Conservation (phyloP, 2,888 invertebrate species). For the Eupsilia transversa region DNA sequence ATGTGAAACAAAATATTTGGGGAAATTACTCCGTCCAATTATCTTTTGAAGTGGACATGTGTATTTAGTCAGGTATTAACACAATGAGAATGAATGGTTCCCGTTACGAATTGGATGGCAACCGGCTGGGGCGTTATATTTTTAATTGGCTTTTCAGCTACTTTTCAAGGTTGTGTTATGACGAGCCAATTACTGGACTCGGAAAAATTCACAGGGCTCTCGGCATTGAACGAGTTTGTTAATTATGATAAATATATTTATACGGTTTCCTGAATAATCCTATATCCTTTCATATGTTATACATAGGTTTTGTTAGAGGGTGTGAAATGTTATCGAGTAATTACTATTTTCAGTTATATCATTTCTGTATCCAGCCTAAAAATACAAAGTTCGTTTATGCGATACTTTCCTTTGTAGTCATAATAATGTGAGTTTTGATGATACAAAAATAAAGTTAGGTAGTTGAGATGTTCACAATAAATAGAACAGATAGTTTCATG, state of each 20-base stretch:
- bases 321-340: constrained; percentile 9
- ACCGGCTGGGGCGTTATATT: constrained; percentile 46
- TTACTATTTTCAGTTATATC: neutral
- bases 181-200: constrained; percentile 49
- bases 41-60: constrained; percentile 57
- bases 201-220: constrained; percentile 35
- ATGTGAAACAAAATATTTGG: constrained; percentile 37
- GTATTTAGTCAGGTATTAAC: constrained; percentile 51
- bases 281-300: constrained; percentile 1
- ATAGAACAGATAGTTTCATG: neutral
- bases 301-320: constrained; percentile 1
- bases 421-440: constrained; percentile 21
- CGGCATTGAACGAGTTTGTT: constrained; percentile 21
- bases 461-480: constrained; percentile 12
- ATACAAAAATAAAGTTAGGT: constrained; percentile 19
- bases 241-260: constrained; percentile 49
- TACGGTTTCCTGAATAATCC: constrained; percentile 22
- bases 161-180: constrained; percentile 62
- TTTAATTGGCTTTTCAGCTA: constrained; percentile 62
- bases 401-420: neutral
- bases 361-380: constrained; percentile 9
- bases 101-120: constrained; percentile 53
- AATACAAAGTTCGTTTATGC: constrained; percentile 9
- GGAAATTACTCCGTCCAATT: constrained; percentile 65
- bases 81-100: constrained; percentile 70